These are phyloP conservation scores for Zaprionus vittiger DNA, from an alignment of 1,140 invertebrate species.

Conservation along the genomic window DNA sequence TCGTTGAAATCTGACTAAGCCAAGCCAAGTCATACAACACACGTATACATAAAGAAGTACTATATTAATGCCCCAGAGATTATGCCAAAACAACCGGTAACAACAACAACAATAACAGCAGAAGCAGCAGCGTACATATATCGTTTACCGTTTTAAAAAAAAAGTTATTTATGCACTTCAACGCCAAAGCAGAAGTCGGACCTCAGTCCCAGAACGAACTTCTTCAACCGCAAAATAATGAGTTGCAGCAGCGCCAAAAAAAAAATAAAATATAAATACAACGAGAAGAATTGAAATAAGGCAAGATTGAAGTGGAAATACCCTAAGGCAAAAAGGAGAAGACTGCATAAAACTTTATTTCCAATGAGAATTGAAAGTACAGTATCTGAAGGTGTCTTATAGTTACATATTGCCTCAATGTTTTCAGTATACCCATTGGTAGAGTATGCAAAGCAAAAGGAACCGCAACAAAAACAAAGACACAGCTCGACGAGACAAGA, in stretches of 20 bases:
- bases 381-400: not conserved
- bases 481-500: constrained; percentile 44
- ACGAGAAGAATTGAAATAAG: constrained; percentile 3
- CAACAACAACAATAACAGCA: constrained; percentile 5
- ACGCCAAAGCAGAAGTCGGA: constrained; percentile 61
- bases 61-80: constrained; percentile 69
- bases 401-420: not conserved
- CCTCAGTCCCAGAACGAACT: constrained; percentile 45
- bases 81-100: constrained; percentile 54
- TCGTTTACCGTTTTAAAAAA: constrained; percentile 70
- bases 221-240: constrained; percentile 79
- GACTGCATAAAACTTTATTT: not conserved
- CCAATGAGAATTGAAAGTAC: no score
- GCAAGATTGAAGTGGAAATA: constrained; percentile 14
- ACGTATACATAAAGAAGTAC: constrained; percentile 21
- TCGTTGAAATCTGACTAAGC: constrained; percentile 70
- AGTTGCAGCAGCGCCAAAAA: constrained; percentile 54
- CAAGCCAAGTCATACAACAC: constrained; percentile 34
- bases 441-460: constrained; percentile 10
- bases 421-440: not conserved
- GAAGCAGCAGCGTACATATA: constrained; percentile 53
- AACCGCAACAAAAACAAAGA: constrained; percentile 36
- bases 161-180: constrained; percentile 76
- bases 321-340: not conserved
- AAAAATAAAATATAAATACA: constrained; percentile 18